Percentiles rank a stretch among this genome's conserved stretches.
Conservation (phyloP, 2,113 vertebrate genomes). For the Neodontobutis hainanensis region DNA sequence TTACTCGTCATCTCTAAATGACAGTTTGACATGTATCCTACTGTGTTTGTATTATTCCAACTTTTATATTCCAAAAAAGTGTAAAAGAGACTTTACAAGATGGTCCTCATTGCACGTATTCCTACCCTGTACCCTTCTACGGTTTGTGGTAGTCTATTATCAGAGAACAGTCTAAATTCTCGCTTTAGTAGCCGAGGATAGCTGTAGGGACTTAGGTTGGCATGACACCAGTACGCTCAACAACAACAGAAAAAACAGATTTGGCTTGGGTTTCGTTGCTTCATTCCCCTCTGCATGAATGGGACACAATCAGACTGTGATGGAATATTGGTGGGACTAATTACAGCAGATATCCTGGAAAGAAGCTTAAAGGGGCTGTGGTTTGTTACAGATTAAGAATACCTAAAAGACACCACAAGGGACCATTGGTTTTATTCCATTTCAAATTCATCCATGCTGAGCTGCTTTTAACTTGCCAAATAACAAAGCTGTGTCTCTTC, state of each 20-base stretch:
- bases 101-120: no score
- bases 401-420: conserved; percentile 40
- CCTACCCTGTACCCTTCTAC: no score
- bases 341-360: conserved; percentile 8
- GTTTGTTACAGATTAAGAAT: conserved; percentile 37
- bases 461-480: conserved; percentile 49
- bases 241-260: background rate
- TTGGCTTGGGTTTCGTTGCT: background rate
- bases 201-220: no score
- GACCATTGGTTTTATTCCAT: conserved; percentile 13
- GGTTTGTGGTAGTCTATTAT: no score
- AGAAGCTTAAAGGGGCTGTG: background rate
- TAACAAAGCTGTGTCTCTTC: conserved; percentile 38
- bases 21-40: no score
- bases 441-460: background rate
- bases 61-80: no score
- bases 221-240: conserved; percentile 1
- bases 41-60: no score
- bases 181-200: no score
- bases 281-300: background rate
- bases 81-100: no score
- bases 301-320: background rate
- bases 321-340: conserved; percentile 2
- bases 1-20: no score
- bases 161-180: no score